Evolutionary conservation across 2,888 invertebrate genomes (phyloP).

Genomic region (Hirudinaria manillensis): DNA sequence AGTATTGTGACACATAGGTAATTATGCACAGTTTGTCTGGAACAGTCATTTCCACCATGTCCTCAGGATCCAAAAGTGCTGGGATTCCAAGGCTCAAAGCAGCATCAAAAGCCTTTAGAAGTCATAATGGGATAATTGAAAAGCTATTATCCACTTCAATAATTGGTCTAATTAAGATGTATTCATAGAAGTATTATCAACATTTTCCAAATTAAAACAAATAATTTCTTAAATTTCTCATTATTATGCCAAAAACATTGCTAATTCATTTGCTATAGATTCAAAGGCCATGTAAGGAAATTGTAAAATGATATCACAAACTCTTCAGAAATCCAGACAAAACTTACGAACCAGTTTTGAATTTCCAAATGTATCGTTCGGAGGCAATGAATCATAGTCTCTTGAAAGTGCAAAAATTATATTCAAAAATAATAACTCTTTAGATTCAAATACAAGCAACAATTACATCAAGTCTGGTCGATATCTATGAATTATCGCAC

Average conservation of each 20-base stretch:
- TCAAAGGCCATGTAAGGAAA: no score
- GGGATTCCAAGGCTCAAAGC: conserved; percentile 82
- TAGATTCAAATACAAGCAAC: neutral
- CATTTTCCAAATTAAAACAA: no score
- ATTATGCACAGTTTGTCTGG: conserved; percentile 85
- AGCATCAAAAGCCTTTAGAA: conserved; percentile 9
- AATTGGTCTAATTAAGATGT: no score
- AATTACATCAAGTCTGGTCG: conserved; percentile 83
- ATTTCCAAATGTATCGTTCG: conserved; percentile 79
- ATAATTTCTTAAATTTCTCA: no score
- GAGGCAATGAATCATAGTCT: conserved; percentile 75
- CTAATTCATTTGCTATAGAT: no score
- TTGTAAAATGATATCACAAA: no score
- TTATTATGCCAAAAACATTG: no score
- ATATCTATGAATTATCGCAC: conserved; percentile 90
- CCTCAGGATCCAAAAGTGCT: conserved; percentile 82
- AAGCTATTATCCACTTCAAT: no score
- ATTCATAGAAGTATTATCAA: no score
- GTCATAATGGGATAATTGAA: no score
- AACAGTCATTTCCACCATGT: conserved; percentile 84
- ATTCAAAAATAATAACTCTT: conserved; percentile 5
- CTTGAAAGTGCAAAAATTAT: conserved; percentile 58
- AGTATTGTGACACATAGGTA: conserved; percentile 71
- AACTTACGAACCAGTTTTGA: conserved; percentile 58
- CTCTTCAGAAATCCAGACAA: no score